Evolutionary conservation across 2,797 vertebrate species (phyloP), one percentile per base, ranked within the genome.

Genomic region (Enteromius treurensis): DNA sequence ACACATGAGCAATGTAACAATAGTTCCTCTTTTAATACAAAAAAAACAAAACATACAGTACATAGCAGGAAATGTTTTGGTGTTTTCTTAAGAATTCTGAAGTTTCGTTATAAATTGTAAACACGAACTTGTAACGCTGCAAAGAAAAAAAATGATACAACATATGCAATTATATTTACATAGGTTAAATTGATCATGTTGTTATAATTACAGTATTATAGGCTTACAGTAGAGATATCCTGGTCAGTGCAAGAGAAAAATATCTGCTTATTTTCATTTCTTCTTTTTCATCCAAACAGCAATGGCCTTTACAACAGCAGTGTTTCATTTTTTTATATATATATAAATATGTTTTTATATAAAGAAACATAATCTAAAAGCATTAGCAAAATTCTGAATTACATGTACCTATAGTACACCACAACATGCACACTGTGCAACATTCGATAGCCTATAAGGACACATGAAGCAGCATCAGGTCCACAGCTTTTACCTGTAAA

Each of bases 201-300:
- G 53, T 87, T 65, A 84, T 90, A 2, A 92, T 90, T 92, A 37
- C 37, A 37, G 37, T 8, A 7, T 37, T 37, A n/a, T 37, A 10
- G 58, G 2, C 17, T 47, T 47, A 4, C 51, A 71, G 15, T 1
- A 60, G 4, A 65, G 23, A 7, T 26, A 17, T 49, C 23, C 34
- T 29, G 5, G 21, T 40, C 45, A 82, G 60, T 67, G 71, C 60
- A 76, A 40, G 10, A 75, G 47, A n/a, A 75, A 23, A 19, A 60
- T 8, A 5, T 78, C 19, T 26, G 21, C 40, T 69, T 69, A 37
- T 53, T 79, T 69, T 2, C 1, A 2, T 26, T 37, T 79, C 9
- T 0, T 26, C 13, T 23, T 26, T 64, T 37, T 51, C 6, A 32
- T 64, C 9, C 29, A 74, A 74, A 64, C 0, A 13, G 8, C 13